phyloP scores from a whole-genome alignment of 2,888 invertebrate species.

The Disparrhopalites patrizii region DNA sequence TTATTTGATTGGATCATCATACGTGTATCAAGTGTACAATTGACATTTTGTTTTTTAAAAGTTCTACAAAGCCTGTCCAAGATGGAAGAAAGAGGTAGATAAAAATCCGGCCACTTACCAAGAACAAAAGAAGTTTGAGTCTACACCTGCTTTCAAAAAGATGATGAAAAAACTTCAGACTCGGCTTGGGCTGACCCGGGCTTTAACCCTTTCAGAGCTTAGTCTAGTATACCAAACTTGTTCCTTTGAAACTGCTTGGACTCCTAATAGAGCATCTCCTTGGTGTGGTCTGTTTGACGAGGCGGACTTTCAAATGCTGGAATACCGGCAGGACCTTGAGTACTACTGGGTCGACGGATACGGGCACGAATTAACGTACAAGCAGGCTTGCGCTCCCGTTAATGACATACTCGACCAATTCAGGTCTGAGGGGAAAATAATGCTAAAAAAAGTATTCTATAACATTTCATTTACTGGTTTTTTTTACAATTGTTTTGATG shows the following conservation, averaged over 20 bases:
- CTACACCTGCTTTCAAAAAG: conserved; percentile 25
- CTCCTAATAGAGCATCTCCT: conserved; percentile 61
- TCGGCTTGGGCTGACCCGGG: conserved; percentile 59
- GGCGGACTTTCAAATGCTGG: conserved; percentile 58
- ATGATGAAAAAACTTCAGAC: conserved; percentile 56
- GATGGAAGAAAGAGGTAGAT: conserved; percentile 66
- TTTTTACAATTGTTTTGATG: not conserved
- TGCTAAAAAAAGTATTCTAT: not conserved
- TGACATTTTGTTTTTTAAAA: no score
- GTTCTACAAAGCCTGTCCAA: conserved; percentile 74
- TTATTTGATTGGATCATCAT: conserved; percentile 27
- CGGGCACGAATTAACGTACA: conserved; percentile 67
- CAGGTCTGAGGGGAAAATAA: conserved; percentile 54
- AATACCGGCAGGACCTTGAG: conserved; percentile 72
- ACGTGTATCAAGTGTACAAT: no score
- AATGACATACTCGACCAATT: conserved; percentile 67
- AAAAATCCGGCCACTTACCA: conserved; percentile 49
- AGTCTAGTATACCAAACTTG: conserved; percentile 65
- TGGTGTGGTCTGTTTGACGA: conserved; percentile 74
- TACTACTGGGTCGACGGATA: conserved; percentile 81
- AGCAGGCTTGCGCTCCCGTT: conserved; percentile 71
- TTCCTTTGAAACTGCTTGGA: conserved; percentile 77
- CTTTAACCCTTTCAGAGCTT: conserved; percentile 52
- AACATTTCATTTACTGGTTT: not conserved
- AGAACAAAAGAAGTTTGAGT: conserved; percentile 46